These are phyloP conservation scores for Trichogramma evanescens DNA, from an alignment of 2,888 invertebrate genomes.

Conservation along the genomic window DNA sequence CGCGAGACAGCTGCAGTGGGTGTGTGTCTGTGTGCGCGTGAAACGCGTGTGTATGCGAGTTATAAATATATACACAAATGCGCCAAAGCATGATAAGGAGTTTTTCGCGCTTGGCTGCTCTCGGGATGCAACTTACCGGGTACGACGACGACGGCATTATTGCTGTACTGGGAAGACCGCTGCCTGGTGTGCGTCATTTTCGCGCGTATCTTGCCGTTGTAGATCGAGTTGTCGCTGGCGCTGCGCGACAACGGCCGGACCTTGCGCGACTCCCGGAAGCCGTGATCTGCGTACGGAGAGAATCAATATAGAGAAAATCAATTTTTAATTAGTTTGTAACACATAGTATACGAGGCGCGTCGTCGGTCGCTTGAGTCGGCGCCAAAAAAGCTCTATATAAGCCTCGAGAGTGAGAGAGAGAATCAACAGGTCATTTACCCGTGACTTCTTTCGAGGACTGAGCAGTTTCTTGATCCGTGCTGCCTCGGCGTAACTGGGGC, in stretches of 20 bases:
- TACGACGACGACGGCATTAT: constrained; percentile 35
- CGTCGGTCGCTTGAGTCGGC: too few species aligned
- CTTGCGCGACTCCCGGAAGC: constrained; percentile 39
- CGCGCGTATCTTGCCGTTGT: constrained; percentile 37
- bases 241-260: constrained; percentile 43
- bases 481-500: constrained; percentile 40
- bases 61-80: too few species aligned
- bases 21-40: too few species aligned
- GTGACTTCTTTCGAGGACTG: constrained; percentile 39
- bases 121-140: constrained; percentile 34
- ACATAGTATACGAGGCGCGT: too few species aligned
- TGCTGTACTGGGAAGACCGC: constrained; percentile 21
- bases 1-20: too few species aligned
- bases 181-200: constrained; percentile 33
- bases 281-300: constrained; percentile 32
- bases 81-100: not conserved
- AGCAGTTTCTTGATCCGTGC: constrained; percentile 39
- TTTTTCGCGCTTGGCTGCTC: not conserved
- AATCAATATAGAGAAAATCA: not conserved
- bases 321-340: not conserved
- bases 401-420: not conserved
- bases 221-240: constrained; percentile 46
- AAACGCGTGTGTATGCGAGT: too few species aligned
- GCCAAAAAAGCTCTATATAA: too few species aligned
- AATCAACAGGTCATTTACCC: constrained; percentile 29